phyloP scores from a whole-genome alignment of 2,888 invertebrate genomes.

The Leistus spinibarbis region DNA sequence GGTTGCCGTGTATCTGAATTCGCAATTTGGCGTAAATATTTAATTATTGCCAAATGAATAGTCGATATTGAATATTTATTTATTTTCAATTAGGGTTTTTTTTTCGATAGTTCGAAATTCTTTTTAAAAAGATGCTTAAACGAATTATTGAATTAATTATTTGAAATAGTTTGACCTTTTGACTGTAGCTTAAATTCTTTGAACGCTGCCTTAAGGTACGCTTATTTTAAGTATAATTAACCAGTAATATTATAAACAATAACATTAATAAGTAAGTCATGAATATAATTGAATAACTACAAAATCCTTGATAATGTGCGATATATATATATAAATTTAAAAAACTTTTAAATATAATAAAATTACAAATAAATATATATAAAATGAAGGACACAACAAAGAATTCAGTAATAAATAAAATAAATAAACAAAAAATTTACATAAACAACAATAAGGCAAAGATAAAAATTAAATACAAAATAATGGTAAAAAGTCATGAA shows the following conservation, averaged over 20 bases:
- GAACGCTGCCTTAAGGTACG: too few relatives aligned
- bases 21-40: too few relatives aligned
- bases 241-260: background rate
- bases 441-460: background rate
- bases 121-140: too few relatives aligned
- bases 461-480: background rate
- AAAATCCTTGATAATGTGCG: background rate
- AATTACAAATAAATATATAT: background rate
- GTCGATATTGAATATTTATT: too few relatives aligned
- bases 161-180: too few relatives aligned
- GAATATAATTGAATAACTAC: background rate
- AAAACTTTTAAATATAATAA: background rate
- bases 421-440: background rate
- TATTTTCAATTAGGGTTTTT: too few relatives aligned
- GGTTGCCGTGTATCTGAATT: too few relatives aligned
- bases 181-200: too few relatives aligned
- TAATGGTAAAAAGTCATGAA: background rate
- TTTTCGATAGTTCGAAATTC: too few relatives aligned
- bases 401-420: background rate
- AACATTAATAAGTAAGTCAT: background rate
- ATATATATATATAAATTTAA: background rate
- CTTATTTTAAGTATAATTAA: too few relatives aligned
- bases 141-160: too few relatives aligned
- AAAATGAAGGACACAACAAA: background rate
- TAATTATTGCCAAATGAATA: too few relatives aligned